Evolutionary conservation across 2,797 vertebrate genomes (phyloP), one percentile per base, ranked within the genome.

Genomic region (Kryptolebias ocellatus): DNA sequence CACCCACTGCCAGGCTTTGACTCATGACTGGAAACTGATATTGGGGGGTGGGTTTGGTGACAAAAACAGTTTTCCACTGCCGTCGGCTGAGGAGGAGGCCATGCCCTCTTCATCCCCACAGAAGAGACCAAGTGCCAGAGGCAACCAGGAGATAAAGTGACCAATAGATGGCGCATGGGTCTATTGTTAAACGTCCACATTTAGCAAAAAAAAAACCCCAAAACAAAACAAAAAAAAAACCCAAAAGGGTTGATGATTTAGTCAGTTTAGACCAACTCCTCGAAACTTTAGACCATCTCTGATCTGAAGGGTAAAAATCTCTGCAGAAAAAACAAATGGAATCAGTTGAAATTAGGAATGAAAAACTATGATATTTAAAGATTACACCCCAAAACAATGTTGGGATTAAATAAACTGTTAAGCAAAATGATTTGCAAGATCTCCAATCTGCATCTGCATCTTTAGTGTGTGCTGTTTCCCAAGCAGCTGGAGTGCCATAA

Each of bases 11-110:
- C 56, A 81, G 71, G 76, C 75, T 53, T 67, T 84, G 76, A 82
- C 72, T 57, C 78, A 80, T 12, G 72, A 79, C 73, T 83, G 86
- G 89, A 91, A 89, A 89, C 71, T 87, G 88, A 89, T 88, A 79
- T 77, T 65, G 8, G 3, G 37, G 31, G 31, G 4, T 34, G 31
- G 31, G 31, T 5, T 7, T 34, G 9, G 31, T 34, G 31, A 34
- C 31, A 34, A 34, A 20, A 76, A 71, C 55, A 55, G 59, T 82
- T 90, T 92, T 89, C 90, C 90, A 81, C 79, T 63, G 80, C 70
- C 75, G 83, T 83, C 81, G 87, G 81, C 81, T 80, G 58, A 84
- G 71, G 31, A 55, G 62, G 63, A 64, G 61, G 64, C 66, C 34
- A 74, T 78, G 67, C 69, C 76, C 79, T 74, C 70, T 85, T 20